phyloP scores from a whole-genome alignment of 2,888 invertebrate genomes.

The Spisula subtruncata region DNA sequence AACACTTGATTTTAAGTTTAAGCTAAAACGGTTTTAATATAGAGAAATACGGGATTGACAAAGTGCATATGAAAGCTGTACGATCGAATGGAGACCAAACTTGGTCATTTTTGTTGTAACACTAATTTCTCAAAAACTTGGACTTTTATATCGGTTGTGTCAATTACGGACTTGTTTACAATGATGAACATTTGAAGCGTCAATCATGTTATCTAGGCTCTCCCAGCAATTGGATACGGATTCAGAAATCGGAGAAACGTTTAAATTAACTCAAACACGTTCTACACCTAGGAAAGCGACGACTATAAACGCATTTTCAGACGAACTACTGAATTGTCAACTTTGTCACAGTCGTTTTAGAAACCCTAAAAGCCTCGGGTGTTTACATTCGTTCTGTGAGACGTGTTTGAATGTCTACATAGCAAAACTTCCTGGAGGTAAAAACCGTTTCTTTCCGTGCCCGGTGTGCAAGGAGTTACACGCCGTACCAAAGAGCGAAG shows the following conservation, averaged over 20 bases:
- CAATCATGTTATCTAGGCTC: constrained; percentile 33
- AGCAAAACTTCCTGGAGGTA: constrained; percentile 64
- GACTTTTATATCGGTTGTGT: background rate
- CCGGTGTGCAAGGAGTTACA: constrained; percentile 66
- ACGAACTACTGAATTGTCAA: constrained; percentile 67
- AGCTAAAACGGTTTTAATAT: background rate
- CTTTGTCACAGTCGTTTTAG: constrained; percentile 71
- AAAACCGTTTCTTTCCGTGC: constrained; percentile 67
- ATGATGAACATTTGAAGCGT: background rate
- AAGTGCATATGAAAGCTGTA: no score
- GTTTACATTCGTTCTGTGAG: constrained; percentile 69
- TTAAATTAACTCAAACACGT: constrained; percentile 68
- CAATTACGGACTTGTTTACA: constrained; percentile 11
- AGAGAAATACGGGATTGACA: no score
- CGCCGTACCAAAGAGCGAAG: constrained; percentile 50
- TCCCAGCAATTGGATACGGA: constrained; percentile 57
- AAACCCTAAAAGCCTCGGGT: constrained; percentile 67
- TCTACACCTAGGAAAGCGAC: constrained; percentile 49
- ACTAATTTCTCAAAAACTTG: background rate
- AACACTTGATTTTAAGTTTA: background rate
- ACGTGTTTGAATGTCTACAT: constrained; percentile 68
- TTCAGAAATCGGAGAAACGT: constrained; percentile 64
- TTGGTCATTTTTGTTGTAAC: no score
- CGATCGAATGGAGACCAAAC: no score
- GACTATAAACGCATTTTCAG: constrained; percentile 63